Evolutionary conservation across 2,888 invertebrate genomes (phyloP).

Genomic region (Trissolcus japonicus): DNA sequence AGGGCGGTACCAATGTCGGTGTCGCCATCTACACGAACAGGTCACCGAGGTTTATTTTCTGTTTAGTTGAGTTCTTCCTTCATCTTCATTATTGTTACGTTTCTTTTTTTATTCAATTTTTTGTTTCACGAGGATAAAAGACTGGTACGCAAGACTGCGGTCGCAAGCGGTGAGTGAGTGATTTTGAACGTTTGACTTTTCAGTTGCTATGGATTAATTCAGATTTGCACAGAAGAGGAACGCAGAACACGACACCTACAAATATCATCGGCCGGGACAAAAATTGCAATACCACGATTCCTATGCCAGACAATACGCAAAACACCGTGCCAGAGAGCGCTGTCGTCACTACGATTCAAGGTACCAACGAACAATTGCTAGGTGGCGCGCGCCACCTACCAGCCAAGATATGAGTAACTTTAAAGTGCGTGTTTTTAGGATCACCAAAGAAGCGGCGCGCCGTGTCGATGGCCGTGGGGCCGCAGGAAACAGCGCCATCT

Average conservation of each 20-base stretch:
- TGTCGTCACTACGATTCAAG: slow-evolving; percentile 67
- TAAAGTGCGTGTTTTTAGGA: slow-evolving; percentile 61
- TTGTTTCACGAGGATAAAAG: slow-evolving; percentile 1
- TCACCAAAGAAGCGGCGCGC: slow-evolving; percentile 77
- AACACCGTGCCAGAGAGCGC: slow-evolving; percentile 68
- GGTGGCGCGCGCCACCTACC: neutral
- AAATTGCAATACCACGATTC: slow-evolving; percentile 83
- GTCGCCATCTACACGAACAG: slow-evolving; percentile 31
- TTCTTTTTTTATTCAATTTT: slow-evolving; percentile 8
- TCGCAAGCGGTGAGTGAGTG: slow-evolving; percentile 3
- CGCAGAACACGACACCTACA: slow-evolving; percentile 59
- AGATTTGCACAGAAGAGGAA: slow-evolving; percentile 46
- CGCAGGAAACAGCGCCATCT: slow-evolving; percentile 67
- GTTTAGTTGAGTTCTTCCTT: neutral
- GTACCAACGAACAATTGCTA: slow-evolving; percentile 56
- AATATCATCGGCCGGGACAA: slow-evolving; percentile 78
- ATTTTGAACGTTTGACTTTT: slow-evolving; percentile 32
- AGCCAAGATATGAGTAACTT: neutral
- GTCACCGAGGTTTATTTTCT: neutral
- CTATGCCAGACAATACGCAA: slow-evolving; percentile 73
- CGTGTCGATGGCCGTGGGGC: slow-evolving; percentile 76
- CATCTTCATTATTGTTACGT: neutral
- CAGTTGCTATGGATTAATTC: slow-evolving; percentile 51
- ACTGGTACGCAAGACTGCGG: neutral
- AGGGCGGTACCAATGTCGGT: slow-evolving; percentile 20